Evolutionary conservation across 2,888 invertebrate genomes (phyloP), one percentile per base, ranked within the genome.

Genomic region (Caenorhabditis angaria): DNA sequence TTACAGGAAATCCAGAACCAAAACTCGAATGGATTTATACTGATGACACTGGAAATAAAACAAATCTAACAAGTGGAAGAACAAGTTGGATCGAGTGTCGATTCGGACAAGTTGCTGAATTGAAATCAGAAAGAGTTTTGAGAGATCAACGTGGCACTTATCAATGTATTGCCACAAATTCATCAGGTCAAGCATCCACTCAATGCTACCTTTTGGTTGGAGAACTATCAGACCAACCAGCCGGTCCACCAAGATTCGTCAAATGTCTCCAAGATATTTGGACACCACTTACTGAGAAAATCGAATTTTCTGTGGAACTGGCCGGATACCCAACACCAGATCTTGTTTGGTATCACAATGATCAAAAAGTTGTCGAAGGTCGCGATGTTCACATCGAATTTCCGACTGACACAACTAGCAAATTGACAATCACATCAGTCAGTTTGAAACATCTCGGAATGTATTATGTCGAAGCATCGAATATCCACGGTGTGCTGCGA

Each of bases 291-390:
- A 78, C 72, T 22, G 80, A 81, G 53, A 67, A 51, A 6, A 74
- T 84, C 25, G 67, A 58, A 32, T 80, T 86, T 63, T 77, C 80
- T 18, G 81, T 84, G 3, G 83, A 86, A 58, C 78, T 85, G 22
- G 78, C 77, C 29, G 86, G 86, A 20, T 75, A 61, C 53, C 86
- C 86, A 22, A 65, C 75, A 41, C 85, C 85, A n/a, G 83, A 84
- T 55, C 64, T 86, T 56, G 76, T 70, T 20, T 86, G 85, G 85
- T 82, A 75, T 57, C 81, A 82, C 68, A 82, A 85, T 55, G 84
- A 83, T 20, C 59, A 75, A 55, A 73, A 77, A 62, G 63, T 84
- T 28, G 58, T 70, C 18, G 82, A 83, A 64, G 74, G 76, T 50
- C 77, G 76, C 59, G 72, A 76, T 53, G 61, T 82, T 50, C 65